Percentiles rank a stretch among this genome's conserved stretches.
Evolutionary conservation across 2,888 invertebrate species (phyloP).

Genomic region (Spatulosminthurus flaviceps): DNA sequence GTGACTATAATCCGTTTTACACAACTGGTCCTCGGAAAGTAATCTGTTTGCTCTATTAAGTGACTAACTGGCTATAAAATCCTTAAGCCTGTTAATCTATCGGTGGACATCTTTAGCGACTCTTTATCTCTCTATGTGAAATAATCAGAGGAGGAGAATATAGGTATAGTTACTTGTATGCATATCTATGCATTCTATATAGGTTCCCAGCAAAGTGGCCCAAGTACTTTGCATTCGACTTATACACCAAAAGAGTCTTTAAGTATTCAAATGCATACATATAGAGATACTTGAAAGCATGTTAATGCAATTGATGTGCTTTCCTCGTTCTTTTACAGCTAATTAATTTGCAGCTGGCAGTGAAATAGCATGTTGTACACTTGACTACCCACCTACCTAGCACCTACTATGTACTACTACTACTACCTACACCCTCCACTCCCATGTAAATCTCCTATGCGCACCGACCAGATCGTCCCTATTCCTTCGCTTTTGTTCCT

Average conservation of each 20-base stretch:
- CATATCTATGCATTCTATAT: too few species aligned
- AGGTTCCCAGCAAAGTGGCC: too few species aligned
- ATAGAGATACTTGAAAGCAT: neutral
- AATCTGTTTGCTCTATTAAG: slow-evolving; percentile 58
- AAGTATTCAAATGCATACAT: neutral
- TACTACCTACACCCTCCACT: too few species aligned
- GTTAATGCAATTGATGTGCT: slow-evolving; percentile 15
- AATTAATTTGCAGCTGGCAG: slow-evolving; percentile 52
- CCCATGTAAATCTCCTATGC: slow-evolving; percentile 1
- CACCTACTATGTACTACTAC: too few species aligned
- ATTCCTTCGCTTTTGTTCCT: neutral
- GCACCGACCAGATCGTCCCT: slow-evolving; percentile 19
- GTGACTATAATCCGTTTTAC: slow-evolving; percentile 49
- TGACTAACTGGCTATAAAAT: slow-evolving; percentile 55
- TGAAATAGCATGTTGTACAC: slow-evolving; percentile 40
- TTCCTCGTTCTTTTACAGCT: slow-evolving; percentile 40
- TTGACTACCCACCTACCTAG: slow-evolving; percentile 21
- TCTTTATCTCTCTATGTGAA: neutral
- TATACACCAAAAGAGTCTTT: too few species aligned
- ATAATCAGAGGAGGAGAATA: too few species aligned
- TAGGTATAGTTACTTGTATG: too few species aligned
- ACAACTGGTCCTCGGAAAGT: slow-evolving; percentile 47
- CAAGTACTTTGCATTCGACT: too few species aligned
- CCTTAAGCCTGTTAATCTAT: slow-evolving; percentile 51
- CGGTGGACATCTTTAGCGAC: slow-evolving; percentile 45